phyloP scores from a whole-genome alignment of 2,113 vertebrate species.

The Caranx melampygus region DNA sequence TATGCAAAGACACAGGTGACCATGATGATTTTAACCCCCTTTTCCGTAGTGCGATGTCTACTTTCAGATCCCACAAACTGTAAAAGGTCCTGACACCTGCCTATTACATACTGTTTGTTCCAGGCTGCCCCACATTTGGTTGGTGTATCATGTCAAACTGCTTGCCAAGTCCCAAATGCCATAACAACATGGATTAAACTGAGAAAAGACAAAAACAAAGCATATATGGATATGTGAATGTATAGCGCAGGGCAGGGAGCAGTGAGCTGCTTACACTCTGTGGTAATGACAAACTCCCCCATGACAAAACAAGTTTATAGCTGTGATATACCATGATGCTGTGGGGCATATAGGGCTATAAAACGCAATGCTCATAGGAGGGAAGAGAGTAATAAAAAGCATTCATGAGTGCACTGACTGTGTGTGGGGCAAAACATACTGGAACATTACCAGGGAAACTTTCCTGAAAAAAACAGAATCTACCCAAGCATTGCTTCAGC shows the following conservation, averaged over 20 bases:
- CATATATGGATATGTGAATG: background rate
- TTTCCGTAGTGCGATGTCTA: too few relatives aligned
- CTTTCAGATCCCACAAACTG: too few relatives aligned
- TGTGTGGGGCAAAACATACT: background rate
- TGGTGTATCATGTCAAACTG: too few relatives aligned
- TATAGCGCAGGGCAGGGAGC: background rate
- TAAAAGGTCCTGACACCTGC: too few relatives aligned
- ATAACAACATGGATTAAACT: too few relatives aligned
- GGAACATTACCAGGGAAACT: background rate
- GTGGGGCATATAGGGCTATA: slow-evolving; percentile 19
- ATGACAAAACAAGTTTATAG: slow-evolving; percentile 45
- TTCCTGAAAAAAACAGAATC: background rate
- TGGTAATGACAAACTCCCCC: background rate
- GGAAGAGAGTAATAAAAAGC: slow-evolving; percentile 14
- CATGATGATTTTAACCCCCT: too few relatives aligned
- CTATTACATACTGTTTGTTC: too few relatives aligned
- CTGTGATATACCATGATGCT: slow-evolving; percentile 23
- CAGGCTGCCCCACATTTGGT: too few relatives aligned
- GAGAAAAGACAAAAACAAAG: too few relatives aligned
- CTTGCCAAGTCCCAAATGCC: too few relatives aligned
- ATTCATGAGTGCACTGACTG: background rate
- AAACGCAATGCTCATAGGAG: slow-evolving; percentile 15
- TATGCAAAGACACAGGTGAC: too few relatives aligned
- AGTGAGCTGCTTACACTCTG: background rate
- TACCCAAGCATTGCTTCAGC: background rate